These are phyloP conservation scores for Gephyroberyx darwinii DNA, from an alignment of 2,797 vertebrate genomes.

Conservation along the genomic window DNA sequence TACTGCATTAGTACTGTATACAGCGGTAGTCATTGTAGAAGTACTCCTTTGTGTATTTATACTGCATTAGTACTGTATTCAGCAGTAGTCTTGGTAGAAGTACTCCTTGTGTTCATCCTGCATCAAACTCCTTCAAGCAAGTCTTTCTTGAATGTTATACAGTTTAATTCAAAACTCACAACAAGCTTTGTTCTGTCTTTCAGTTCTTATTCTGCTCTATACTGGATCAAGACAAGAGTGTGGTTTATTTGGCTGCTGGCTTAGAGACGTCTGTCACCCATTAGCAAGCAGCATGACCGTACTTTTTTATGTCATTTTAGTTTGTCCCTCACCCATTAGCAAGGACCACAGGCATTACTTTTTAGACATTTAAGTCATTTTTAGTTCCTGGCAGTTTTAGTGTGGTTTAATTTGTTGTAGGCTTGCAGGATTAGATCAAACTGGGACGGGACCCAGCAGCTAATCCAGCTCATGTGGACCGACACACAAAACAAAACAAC, in stretches of 20 bases:
- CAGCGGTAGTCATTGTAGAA: too few species aligned
- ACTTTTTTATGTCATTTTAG: conserved; percentile 54
- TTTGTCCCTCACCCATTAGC: conserved; percentile 47
- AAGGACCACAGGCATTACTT: conserved; percentile 41
- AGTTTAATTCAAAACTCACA: too few species aligned
- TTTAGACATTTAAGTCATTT: conserved; percentile 37
- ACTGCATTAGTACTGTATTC: too few species aligned
- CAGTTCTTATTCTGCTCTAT: not conserved
- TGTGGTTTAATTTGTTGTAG: conserved; percentile 49
- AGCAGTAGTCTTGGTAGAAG: too few species aligned
- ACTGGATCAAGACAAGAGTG: conserved; percentile 17
- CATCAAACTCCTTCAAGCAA: too few species aligned
- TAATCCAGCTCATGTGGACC: conserved; percentile 42
- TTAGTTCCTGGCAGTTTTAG: conserved; percentile 35
- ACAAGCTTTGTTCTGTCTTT: not conserved
- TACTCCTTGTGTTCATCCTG: too few species aligned
- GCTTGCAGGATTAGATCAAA: conserved; percentile 50
- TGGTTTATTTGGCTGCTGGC: conserved; percentile 26
- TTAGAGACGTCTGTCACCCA: conserved; percentile 45
- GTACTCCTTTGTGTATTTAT: not conserved
- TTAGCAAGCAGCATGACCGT: conserved; percentile 40
- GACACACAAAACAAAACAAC: conserved; percentile 58
- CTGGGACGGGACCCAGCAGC: conserved; percentile 36
- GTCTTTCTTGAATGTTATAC: too few species aligned
- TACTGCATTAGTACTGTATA: too few species aligned